Conservation (phyloP, 2,113 vertebrate genomes). For the Corydoras sp. region DNA sequence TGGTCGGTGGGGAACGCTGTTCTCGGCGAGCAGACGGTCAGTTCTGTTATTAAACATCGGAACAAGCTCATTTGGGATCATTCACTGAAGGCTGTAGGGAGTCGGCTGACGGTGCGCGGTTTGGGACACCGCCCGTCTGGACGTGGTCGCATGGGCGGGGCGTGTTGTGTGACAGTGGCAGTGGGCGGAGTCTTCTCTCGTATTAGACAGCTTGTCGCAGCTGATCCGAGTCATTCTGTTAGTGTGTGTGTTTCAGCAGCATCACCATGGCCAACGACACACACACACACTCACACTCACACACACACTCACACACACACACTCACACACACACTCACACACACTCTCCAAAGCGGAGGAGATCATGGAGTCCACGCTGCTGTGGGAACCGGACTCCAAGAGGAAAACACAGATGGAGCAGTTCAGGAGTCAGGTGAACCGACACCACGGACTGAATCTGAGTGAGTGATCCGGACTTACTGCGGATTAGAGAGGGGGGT, state of each 20-base stretch:
- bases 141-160: background rate
- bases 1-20: too few species aligned
- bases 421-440: constrained; percentile 76
- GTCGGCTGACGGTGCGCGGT: background rate
- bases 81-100: background rate
- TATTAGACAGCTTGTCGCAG: background rate
- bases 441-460: constrained; percentile 73
- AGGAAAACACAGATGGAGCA: constrained; percentile 83
- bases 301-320: constrained; percentile 52
- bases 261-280: constrained; percentile 75
- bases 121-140: background rate
- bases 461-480: constrained; percentile 68
- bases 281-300: constrained; percentile 27
- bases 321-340: constrained; percentile 55
- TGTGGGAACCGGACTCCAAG: constrained; percentile 95
- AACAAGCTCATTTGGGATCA: too few species aligned
- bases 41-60: too few species aligned
- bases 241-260: background rate
- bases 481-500: background rate
- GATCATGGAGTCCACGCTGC: constrained; percentile 82
- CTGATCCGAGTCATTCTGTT: background rate
- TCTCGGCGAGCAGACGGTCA: too few species aligned
- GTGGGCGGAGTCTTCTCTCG: constrained; percentile 1
- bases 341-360: constrained; percentile 63
- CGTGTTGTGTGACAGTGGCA: background rate